Evolutionary conservation across 2,888 invertebrate species (phyloP), one percentile per base, ranked within the genome.

Genomic region (Morpho deidamia): DNA sequence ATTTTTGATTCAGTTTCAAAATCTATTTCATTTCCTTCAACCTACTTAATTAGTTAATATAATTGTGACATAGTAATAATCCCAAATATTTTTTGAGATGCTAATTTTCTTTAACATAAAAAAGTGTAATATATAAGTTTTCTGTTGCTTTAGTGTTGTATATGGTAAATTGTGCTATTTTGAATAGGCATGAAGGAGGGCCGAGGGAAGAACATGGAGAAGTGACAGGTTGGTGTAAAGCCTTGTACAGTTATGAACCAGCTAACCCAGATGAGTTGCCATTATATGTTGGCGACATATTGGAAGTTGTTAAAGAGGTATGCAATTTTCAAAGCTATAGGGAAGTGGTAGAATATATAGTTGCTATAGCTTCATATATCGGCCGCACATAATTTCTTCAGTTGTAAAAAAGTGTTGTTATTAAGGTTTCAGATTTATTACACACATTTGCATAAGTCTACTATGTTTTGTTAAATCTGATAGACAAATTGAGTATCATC

Each of bases 211-310:
- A 23, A 23, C 23, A 23, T 38, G 64, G 74, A 44, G 79, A 81
- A 44, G 80, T 79, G 57, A 83, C 83, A 67, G 93, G 95, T 59
- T 92, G 93, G 74, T 96, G 97, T 80, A 93, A 94, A 74, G 97
- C 96, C 47, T 92, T 97, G 64, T 97, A 95, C 85, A 96, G 95
- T 81, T 99, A 99, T 84, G 94, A 94, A 69, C 97, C 98, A 51
- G 95, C 95, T 62, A 97, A 98, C 78, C 95, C 95, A 56, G 99
- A 99, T 88, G 99, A 99, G 82, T 86, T 99, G 65, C 92, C 93
- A 63, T 91, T 99, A 59, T 92, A 93, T 66, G 95, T 97, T 42
- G 97, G 97, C 62, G 98, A 98, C 84, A 90, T 96, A 23, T 94
- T 99, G 63, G 97, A 97, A 75, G 95, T 98, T 65, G 90, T 97